Evolutionary conservation across 2,113 vertebrate genomes (phyloP), one percentile per base, ranked within the genome.

Genomic region (Myxocyprinus asiaticus): DNA sequence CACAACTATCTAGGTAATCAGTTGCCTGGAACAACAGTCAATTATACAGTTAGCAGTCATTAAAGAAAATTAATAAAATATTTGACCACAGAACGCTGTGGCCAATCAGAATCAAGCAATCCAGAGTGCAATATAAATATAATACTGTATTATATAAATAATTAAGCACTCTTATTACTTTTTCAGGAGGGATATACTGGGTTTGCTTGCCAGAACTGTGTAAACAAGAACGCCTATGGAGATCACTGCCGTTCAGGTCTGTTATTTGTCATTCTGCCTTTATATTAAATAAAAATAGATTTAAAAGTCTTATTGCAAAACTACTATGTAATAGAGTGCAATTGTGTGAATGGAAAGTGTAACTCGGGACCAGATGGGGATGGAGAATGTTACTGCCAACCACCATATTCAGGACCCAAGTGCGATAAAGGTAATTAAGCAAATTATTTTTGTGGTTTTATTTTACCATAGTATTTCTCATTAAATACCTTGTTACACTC

Each of bases 151-250:
- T 33, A 33, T 33, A 44, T 11, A 1, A 48, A 8, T 67, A 47
- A 47, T 48, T 8, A 4, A 3, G 8, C 48, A 9, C 3, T 48
- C 53, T 42, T 14, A 12, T 22, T 22, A 12, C 42, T 12, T 58
- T 14, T n/a, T 71, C 67, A 98, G 97, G 94, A 94, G 0, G 92
- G 91, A 5, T 98, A 94, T 82, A 83, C 93, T 0, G 97, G 97
- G 0, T 93, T 93, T 59, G 93, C 93, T 58, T 99, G 97, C 88
- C 94, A 98, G 78, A 86, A 94, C 0, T 99, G 97, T 87, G 82
- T 2, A 11, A 92, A 96, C 77, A 79, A 85, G 15, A 91, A 88
- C 10, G 77, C 17, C 5, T 98, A 88, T 12, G 96, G 97, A 42
- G 87, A 90, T 4, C 89, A 93, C 67, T 99, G 97, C 81, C 90